Base-by-base conservation (phyloP, 1,140 invertebrate genomes). In the Brevipalpus yothersi region DNA sequence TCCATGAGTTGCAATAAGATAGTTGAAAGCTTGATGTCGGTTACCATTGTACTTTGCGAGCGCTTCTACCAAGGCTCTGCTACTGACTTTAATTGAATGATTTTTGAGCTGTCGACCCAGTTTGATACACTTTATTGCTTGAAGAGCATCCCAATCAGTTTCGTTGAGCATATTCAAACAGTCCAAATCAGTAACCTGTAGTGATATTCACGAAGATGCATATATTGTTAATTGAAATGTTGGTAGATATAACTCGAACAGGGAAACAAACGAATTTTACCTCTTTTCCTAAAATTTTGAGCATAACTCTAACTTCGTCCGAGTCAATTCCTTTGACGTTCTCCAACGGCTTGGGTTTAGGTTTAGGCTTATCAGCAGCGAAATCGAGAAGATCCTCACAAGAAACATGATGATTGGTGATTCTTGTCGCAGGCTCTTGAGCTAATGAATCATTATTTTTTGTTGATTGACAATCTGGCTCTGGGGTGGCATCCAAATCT, bases 311-410 rank as follows among this genome's bases (percentile, higher is more conserved):
- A 51, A 93, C 84, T 77, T 92, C 87, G 69, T 92, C 86, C 1
- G 84, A 86, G 64, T 86, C 82, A 1, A 80, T 77, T 2, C 85
- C 84, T 55, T 82, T 54, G 4, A 12, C 15, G 49, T 45, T 31
- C 5, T 31, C 31, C 11, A 61, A 17, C 45, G 23, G 41, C 47
- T 13, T 47, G 47, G 39, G 12, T 41, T 31, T 31, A 12, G n/a
- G 66, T 54, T 72, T 67, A 4, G 71, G 83, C 59, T 83, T 83
- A 65, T 85, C 81, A 67, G 86, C 81, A 8, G 86, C 83, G 72
- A 92, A 91, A 67, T 91, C 86, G 39, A 91, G 71, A 47, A 92
- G 71, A 75, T 93, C 88, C 72, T 92, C 86, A 66, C 88, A 91
- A 57, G 86, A 89, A 0, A 91, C 87, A 65, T 86, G 85, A 69